Evolutionary conservation across 2,888 invertebrate species (phyloP).

Genomic region (Ectemnius cavifrons): DNA sequence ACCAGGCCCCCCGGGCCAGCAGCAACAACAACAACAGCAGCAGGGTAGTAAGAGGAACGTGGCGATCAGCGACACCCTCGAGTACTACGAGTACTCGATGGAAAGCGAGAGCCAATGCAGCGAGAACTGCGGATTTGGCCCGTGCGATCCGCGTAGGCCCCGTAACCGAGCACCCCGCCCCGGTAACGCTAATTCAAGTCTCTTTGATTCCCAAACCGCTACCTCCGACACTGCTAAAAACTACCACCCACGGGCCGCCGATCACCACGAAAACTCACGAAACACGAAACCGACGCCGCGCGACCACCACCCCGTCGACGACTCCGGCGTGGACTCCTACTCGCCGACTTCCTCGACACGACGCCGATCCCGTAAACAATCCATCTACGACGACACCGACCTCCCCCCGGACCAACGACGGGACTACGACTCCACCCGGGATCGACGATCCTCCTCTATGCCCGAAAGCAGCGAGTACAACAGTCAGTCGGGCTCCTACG

Average conservation of each 20-base stretch:
- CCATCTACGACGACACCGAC: slow-evolving; percentile 38
- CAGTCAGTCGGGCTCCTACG: slow-evolving; percentile 74
- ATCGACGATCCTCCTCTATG: slow-evolving; percentile 76
- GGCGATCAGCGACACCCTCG: slow-evolving; percentile 77
- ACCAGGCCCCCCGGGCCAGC: slow-evolving; percentile 57
- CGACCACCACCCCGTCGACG: slow-evolving; percentile 44
- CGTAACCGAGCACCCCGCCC: slow-evolving; percentile 78
- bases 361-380: slow-evolving; percentile 61
- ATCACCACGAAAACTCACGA: slow-evolving; percentile 67
- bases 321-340: slow-evolving; percentile 48
- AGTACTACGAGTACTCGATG: slow-evolving; percentile 78
- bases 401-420: slow-evolving; percentile 34
- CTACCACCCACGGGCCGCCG: slow-evolving; percentile 74
- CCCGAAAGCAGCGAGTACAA: slow-evolving; percentile 77
- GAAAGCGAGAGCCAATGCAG: slow-evolving; percentile 78
- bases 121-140: slow-evolving; percentile 78
- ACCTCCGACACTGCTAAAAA: slow-evolving; percentile 78
- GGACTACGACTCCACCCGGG: slow-evolving; percentile 65
- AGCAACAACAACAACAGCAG: slow-evolving; percentile 62
- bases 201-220: slow-evolving; percentile 78
- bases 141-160: slow-evolving; percentile 77
- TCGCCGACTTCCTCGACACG: slow-evolving; percentile 59
- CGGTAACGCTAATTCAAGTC: slow-evolving; percentile 78
- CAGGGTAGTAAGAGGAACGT: slow-evolving; percentile 77
- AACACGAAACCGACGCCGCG: slow-evolving; percentile 61